Evolutionary conservation across 2,888 invertebrate genomes (phyloP), one percentile per base, ranked within the genome.

Genomic region (Osmoderma eremita): DNA sequence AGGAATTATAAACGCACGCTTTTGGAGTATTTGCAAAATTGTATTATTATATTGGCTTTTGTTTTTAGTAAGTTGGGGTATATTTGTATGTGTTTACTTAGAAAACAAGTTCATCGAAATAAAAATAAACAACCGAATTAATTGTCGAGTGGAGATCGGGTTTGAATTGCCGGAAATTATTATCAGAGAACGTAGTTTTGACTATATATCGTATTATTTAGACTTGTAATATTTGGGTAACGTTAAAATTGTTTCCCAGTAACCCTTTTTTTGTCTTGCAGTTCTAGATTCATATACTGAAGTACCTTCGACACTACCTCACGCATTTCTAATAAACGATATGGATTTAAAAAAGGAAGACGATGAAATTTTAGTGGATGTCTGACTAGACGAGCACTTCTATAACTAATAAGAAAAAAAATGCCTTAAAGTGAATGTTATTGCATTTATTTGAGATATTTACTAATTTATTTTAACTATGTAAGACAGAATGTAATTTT

Each of bases 261-360:
- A 17, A 48, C 17, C 10, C 22, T 10, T 10, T 53, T 56, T 36
- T 36, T 63, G 15, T 12, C 51, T 72, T 71, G 36, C 56, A 75
- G 75, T 75, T 41, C 66, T 74, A 42, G 75, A 75, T 68, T 71
- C 73, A 20, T 75, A 68, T 68, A 69, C 73, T 13, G 70, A 73
- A 69, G 71, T 74, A 68, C 70, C 73, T 42, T 63, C 72, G 0
- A 84, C 84, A 3, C 77, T 86, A 70, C 86, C 86, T 1, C 84
- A 85, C n/a, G 77, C 85, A 5, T 85, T 86, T 77, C 81, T 86
- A 80, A 85, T 86, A 84, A 85, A 85, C 61, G 85, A 85, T 65
- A 84, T 62, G 8, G 68, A 69, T 36, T 66, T 71, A 42, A 70
- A 72, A 54, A 79, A 77, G 61, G 78, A 79, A 58, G 80, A 80